Evolutionary conservation across 2,888 invertebrate genomes (phyloP).

Genomic region (Hirudinaria manillensis): DNA sequence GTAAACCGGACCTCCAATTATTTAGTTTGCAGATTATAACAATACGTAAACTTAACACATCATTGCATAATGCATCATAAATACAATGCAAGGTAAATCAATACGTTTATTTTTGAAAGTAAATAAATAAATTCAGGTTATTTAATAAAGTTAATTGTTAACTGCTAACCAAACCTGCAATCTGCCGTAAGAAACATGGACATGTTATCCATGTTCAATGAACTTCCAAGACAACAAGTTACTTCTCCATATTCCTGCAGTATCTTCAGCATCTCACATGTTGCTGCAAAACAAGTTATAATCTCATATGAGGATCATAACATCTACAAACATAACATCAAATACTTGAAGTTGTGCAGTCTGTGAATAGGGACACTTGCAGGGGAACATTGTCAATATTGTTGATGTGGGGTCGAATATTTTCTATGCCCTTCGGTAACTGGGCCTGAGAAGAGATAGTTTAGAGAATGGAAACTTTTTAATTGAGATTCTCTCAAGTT

Average conservation of each 20-base stretch:
- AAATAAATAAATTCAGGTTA: too few relatives aligned
- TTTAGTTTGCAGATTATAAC: too few relatives aligned
- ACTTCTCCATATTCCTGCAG: constrained; percentile 96
- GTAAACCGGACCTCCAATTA: too few relatives aligned
- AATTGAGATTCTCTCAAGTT: not conserved
- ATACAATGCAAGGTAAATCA: too few relatives aligned
- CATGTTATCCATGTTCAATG: constrained; percentile 81
- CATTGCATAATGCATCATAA: too few relatives aligned
- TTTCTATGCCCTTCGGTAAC: constrained; percentile 88
- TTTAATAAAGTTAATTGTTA: too few relatives aligned
- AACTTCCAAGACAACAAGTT: constrained; percentile 83
- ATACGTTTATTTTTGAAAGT: too few relatives aligned
- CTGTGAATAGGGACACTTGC: constrained; percentile 91
- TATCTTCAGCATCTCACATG: constrained; percentile 77
- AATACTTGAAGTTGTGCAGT: constrained; percentile 73
- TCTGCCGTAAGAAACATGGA: constrained; percentile 90
- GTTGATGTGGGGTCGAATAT: constrained; percentile 89
- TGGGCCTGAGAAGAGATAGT: constrained; percentile 63
- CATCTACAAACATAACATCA: constrained; percentile 30
- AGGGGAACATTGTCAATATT: constrained; percentile 94
- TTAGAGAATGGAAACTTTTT: not conserved
- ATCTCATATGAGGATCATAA: not conserved
- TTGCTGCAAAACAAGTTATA: constrained; percentile 58
- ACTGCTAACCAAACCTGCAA: constrained; percentile 44
- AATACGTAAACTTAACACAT: too few relatives aligned